Base-by-base conservation (phyloP, 2,113 vertebrate genomes). In the Campylomormyrus tamandua region DNA sequence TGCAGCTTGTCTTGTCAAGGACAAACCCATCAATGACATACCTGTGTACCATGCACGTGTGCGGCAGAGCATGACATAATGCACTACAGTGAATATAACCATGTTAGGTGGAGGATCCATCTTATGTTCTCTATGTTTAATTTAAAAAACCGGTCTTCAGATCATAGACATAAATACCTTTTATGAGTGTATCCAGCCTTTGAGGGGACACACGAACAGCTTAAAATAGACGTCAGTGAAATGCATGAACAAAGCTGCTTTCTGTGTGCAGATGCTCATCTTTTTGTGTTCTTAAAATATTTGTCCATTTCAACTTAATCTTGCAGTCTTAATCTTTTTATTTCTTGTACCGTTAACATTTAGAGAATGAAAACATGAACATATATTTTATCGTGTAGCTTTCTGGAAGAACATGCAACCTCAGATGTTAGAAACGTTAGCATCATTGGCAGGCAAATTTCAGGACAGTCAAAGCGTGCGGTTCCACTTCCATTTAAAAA, bases 1-100 rank as follows among this genome's bases (percentile, higher is more conserved):
- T 3, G 90, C 94, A 93, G 85, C 48, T 74, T 42, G 21, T 58
- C 21, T 84, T 49, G 2, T 45, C 31, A 62, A 58, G 39, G 87
- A 66, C 87, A 66, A 48, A n/a, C 39, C 56, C 39, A 88, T 45
- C 39, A 24, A 24, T 84, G 21, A 13, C 52, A 2, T 50, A 45
- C 87, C 19, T 88, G 24, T 85, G 19, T 49, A 49, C n/a, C 24
- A 46, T 85, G 83, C 46, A 24, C 27, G 46, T 85, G 62, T 31
- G n/a, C 10, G n/a, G 62, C n/a, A 70, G 62, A 70, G 62, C 10
- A 27, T 11, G n/a, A 70, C 27, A 70, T 70, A 11, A 31, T 70
- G 27, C 62, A 70, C 3, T 31, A 70, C 62, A 31, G 62, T 31
- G 27, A 31, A 70, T 70, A 70, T 70, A 70, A 31, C 62, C n/a